phyloP scores from a whole-genome alignment of 2,797 vertebrate species.

The Hoplostethus atlanticus region DNA sequence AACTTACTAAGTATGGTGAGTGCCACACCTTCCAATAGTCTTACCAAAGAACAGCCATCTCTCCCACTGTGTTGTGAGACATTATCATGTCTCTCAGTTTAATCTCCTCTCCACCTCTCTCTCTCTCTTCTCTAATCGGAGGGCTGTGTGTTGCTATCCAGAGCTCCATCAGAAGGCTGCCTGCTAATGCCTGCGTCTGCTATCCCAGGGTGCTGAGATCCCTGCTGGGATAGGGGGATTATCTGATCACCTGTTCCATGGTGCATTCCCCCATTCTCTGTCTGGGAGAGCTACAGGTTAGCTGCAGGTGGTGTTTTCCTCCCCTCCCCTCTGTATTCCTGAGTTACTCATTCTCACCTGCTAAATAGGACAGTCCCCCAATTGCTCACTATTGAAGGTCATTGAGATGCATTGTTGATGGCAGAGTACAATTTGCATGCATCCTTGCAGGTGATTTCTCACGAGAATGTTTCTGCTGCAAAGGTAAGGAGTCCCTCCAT shows the following conservation, averaged over 20 bases:
- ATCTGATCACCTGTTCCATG: constrained; percentile 76
- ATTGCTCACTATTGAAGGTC: constrained; percentile 37
- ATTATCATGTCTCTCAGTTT: constrained; percentile 27
- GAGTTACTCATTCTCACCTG: constrained; percentile 54
- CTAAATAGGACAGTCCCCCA: constrained; percentile 25
- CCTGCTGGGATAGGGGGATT: constrained; percentile 69
- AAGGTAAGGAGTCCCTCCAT: constrained; percentile 28
- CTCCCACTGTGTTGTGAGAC: constrained; percentile 44
- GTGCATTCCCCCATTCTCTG: constrained; percentile 52
- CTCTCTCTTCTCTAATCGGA: constrained; percentile 42
- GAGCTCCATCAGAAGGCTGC: constrained; percentile 63
- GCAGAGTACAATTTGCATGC: constrained; percentile 30
- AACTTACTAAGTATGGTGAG: not conserved
- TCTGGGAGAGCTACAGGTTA: constrained; percentile 48
- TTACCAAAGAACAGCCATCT: not conserved
- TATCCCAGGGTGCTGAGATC: constrained; percentile 18
- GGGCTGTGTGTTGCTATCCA: constrained; percentile 58
- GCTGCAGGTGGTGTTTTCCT: constrained; percentile 56
- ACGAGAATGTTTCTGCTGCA: constrained; percentile 47
- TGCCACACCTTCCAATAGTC: not conserved
- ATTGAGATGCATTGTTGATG: constrained; percentile 19
- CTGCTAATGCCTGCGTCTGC: constrained; percentile 62
- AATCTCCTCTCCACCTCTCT: constrained; percentile 37
- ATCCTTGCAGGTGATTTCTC: constrained; percentile 71
- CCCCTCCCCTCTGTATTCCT: constrained; percentile 13